Evolutionary conservation across 2,113 vertebrate species (phyloP), one percentile per base, ranked within the genome.

Genomic region (Sorex araneus): DNA sequence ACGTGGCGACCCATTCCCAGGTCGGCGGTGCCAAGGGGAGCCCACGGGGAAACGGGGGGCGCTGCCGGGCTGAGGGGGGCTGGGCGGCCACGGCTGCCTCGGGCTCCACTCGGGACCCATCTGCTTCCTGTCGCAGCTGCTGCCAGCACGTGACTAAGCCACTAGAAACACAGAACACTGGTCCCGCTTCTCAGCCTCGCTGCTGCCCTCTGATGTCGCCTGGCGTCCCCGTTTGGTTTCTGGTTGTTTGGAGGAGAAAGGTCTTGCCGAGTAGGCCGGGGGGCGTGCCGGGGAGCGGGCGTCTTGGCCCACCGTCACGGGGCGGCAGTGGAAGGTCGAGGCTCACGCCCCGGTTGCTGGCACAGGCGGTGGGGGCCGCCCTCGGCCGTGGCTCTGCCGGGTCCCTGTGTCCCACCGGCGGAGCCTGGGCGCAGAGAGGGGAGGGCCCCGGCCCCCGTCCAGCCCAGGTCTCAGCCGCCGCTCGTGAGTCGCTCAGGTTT

Each of bases 31-130:
- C 97, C 98, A 97, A 97, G 96, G 97, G 94, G 97, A 97, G 97
- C 97, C 98, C 97, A 97, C 97, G 97, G 97, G 97, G 98, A 97
- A 97, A 96, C 95, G 97, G 97, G 97, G 96, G 97, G 2, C 96
- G 97, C 91, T 98, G 97, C 98, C 98, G 98, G 98, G 98, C 98
- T 98, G 97, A 98, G 97, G 97, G 97, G 96, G 98, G 98, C 97
- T 97, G 97, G 98, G 98, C 97, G 95, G 98, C 99, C 99, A 98
- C 99, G 99, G 99, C 98, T 98, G 97, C 97, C 97, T 99, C 99
- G 98, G 98, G 98, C 98, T 98, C 98, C 98, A 98, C 98, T 98
- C 98, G 97, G 97, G 97, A 97, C 98, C 99, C 98, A 99, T 99
- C 99, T 99, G 99, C 96, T 99, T 98, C 96, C 97, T 98, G 98